A percentile compares a stretch with the other conserved stretches of the same genome.
These are phyloP conservation scores for Eira barbara DNA, from an alignment of 2,113 vertebrate species.

Conservation along the genomic window DNA sequence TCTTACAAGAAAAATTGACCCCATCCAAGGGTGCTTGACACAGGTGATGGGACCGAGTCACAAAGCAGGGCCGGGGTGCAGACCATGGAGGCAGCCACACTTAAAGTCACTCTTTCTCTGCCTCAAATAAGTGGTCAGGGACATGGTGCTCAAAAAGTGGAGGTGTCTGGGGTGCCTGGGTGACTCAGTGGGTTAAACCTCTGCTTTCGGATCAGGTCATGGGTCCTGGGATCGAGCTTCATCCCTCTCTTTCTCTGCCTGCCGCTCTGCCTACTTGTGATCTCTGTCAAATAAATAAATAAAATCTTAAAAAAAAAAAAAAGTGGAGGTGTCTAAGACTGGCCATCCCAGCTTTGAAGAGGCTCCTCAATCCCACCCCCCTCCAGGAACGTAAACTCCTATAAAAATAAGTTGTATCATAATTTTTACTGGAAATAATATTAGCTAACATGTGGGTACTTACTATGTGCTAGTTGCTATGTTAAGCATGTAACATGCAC, in stretches of 20 bases:
- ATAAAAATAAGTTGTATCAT: background rate
- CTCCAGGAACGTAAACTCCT: background rate
- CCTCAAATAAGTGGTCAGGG: background rate
- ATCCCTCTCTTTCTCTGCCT: too few relatives aligned
- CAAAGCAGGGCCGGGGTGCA: background rate
- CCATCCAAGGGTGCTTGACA: too few relatives aligned
- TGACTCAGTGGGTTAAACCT: too few relatives aligned
- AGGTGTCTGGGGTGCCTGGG: too few relatives aligned
- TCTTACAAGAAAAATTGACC: background rate
- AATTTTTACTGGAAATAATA: background rate
- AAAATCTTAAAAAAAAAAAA: background rate
- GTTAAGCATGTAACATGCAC: background rate
- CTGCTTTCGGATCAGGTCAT: too few relatives aligned
- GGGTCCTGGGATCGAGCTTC: too few relatives aligned
- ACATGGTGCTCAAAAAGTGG: background rate
- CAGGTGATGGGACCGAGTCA: background rate
- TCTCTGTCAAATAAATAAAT: too few relatives aligned
- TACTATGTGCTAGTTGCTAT: background rate
- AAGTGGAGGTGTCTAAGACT: background rate
- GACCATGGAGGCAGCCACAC: background rate
- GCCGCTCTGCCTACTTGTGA: too few relatives aligned
- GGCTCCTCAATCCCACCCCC: background rate
- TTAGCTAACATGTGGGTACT: background rate
- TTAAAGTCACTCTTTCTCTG: background rate
- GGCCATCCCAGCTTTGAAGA: background rate